phyloP scores from a whole-genome alignment of 2,113 vertebrate species.

The Phylloscopus whistleri region DNA sequence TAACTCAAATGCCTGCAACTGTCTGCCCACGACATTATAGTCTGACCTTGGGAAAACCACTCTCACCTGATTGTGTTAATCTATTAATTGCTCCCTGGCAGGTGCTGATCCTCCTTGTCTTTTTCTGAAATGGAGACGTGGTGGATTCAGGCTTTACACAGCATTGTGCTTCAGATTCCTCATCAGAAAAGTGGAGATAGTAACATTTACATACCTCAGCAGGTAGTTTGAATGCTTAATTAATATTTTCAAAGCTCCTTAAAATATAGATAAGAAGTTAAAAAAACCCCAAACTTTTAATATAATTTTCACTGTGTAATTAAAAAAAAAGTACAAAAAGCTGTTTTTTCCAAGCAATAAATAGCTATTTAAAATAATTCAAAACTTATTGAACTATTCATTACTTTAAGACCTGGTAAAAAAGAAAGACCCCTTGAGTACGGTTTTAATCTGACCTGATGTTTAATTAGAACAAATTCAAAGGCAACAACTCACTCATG shows the following conservation, averaged over 20 bases:
- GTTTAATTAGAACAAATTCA: constrained; percentile 23
- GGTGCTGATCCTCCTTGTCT: not conserved
- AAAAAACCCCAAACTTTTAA: not conserved
- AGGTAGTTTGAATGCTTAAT: constrained; percentile 31
- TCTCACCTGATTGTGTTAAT: constrained; percentile 1
- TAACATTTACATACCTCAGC: constrained; percentile 22
- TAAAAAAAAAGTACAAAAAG: constrained; percentile 37
- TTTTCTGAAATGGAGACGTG: not conserved
- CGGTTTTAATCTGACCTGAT: not conserved
- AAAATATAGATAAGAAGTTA: constrained; percentile 17
- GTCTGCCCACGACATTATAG: not conserved
- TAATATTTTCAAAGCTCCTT: constrained; percentile 45
- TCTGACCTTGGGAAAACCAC: constrained; percentile 35
- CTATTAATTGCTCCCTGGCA: not conserved
- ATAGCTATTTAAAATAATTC: not conserved
- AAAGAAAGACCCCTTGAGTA: not conserved
- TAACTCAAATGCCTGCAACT: constrained; percentile 30
- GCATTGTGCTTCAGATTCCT: not conserved
- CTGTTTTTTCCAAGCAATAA: constrained; percentile 33
- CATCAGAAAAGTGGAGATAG: not conserved
- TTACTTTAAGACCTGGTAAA: not conserved
- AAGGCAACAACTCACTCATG: not conserved
- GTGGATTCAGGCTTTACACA: not conserved
- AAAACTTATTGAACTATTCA: not conserved
- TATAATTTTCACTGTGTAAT: constrained; percentile 12